Conservation (phyloP, 2,113 vertebrate species). For the Brevimyrus niger region DNA sequence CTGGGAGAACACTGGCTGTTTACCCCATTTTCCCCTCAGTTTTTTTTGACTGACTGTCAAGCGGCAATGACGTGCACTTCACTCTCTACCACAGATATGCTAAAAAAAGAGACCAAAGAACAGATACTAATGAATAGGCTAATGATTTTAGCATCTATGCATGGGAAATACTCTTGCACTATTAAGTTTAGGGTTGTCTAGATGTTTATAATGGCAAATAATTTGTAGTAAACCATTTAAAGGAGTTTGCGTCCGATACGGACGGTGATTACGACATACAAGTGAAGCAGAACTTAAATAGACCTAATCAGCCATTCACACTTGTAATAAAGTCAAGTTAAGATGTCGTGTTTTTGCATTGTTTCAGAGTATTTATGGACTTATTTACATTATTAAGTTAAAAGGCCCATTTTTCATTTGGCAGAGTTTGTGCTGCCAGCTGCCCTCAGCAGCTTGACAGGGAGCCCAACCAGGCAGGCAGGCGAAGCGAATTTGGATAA, state of each 20-base stretch:
- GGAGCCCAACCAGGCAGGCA: not conserved
- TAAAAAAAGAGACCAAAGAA: not conserved
- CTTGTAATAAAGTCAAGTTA: constrained; percentile 1
- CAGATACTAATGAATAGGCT: not conserved
- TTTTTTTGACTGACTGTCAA: not conserved
- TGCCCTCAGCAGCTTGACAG: not conserved
- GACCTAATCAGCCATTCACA: not conserved
- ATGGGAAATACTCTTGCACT: not conserved
- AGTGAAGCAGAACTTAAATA: not conserved
- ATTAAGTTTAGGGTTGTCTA: not conserved
- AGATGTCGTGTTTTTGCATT: not conserved
- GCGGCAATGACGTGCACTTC: not conserved
- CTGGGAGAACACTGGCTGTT: not conserved
- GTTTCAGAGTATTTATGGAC: not conserved
- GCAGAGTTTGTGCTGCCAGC: not conserved
- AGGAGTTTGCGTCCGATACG: not conserved
- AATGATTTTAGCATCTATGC: not conserved
- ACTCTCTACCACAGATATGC: not conserved
- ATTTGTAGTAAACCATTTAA: not conserved
- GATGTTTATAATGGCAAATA: not conserved
- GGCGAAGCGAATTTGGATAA: not conserved
- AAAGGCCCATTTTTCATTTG: not conserved
- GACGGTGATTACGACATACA: not conserved
- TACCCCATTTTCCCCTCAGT: not conserved
- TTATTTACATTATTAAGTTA: not conserved